Evolutionary conservation across 2,797 vertebrate species (phyloP), one percentile per base, ranked within the genome.

Genomic region (Cossypha dichroa): DNA sequence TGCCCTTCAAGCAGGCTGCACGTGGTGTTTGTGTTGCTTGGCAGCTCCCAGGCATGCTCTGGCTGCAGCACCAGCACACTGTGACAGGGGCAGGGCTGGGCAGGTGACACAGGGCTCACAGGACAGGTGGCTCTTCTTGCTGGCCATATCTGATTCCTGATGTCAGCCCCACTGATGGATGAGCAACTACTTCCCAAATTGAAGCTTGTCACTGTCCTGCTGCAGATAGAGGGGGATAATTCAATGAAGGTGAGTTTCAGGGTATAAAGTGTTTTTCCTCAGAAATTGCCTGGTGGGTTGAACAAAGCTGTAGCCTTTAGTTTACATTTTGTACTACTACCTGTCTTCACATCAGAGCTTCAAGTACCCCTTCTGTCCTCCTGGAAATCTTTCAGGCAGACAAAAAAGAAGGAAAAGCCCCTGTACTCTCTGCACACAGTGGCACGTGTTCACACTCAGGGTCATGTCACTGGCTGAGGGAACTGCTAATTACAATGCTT

Each of bases 11-110:
- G 13, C 17, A 28, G 64, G 33, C 46, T 74, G 25, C 51, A 10
- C 0, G 2, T 8, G 28, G 29, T 21, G 17, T 19, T 40, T 18
- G 21, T 19, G 40, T 0, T 31, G 56, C 10, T 8, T 33, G 2
- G 6, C 46, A 80, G 88, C 63, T 33, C 38, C 52, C 21, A n/a
- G 23, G 58, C 14, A 21, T 0, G 1, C 13, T 13, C 26, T 1
- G 9, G 56, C 10, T 2, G 8, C 25, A 56, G 54, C 5, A 2
- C 20, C 3, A 13, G 34, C 63, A 19, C 31, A 19, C 31, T 4
- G 54, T 0, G 2, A 33, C 9, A 15, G 17, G 11, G n/a, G 62
- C 56, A 68, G 49, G 26, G 54, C 29, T 20, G 58, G 33, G n/a
- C 9, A 16, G 74, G 45, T 0, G 18, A 36, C 6, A 20, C 31